Percentiles rank a stretch among this genome's conserved stretches.
phyloP scores from a whole-genome alignment of 2,888 invertebrate genomes.

The Oscheius sp. region DNA sequence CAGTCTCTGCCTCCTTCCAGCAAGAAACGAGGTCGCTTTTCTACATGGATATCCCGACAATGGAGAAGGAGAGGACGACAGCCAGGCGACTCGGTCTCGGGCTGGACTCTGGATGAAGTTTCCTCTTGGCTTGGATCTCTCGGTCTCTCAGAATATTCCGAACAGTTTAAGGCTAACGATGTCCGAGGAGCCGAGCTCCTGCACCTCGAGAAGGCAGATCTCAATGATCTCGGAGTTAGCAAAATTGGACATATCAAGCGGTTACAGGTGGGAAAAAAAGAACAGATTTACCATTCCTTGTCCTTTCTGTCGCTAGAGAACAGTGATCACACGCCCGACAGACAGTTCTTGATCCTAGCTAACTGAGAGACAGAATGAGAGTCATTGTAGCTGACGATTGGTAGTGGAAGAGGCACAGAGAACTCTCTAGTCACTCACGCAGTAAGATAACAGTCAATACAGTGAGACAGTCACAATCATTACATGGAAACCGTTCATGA shows the following conservation, averaged over 20 bases:
- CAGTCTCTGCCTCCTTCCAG: slow-evolving; percentile 36
- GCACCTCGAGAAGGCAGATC: slow-evolving; percentile 82
- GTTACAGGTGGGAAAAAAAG: slow-evolving; percentile 78
- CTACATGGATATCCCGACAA: slow-evolving; percentile 50
- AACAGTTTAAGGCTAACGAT: slow-evolving; percentile 82
- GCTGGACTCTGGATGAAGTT: slow-evolving; percentile 90
- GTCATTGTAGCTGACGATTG: too few species aligned
- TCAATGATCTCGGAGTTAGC: slow-evolving; percentile 86
- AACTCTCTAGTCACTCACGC: too few species aligned
- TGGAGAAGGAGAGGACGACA: slow-evolving; percentile 42
- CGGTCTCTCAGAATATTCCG: slow-evolving; percentile 88
- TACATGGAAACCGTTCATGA: background rate
- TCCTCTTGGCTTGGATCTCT: slow-evolving; percentile 89
- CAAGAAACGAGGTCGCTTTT: slow-evolving; percentile 48
- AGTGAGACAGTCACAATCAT: background rate
- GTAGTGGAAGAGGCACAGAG: too few species aligned
- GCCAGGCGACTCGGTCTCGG: slow-evolving; percentile 60
- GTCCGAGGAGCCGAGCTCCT: slow-evolving; percentile 54
- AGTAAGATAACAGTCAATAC: too few species aligned
- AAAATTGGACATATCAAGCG: slow-evolving; percentile 96
- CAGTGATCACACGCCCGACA: too few species aligned
- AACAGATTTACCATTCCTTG: background rate
- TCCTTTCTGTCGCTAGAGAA: too few species aligned
- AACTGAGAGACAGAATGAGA: too few species aligned
- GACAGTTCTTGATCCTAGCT: too few species aligned